Evolutionary conservation across 2,888 invertebrate species (phyloP).

Genomic region (Camptogramma bilineatum): DNA sequence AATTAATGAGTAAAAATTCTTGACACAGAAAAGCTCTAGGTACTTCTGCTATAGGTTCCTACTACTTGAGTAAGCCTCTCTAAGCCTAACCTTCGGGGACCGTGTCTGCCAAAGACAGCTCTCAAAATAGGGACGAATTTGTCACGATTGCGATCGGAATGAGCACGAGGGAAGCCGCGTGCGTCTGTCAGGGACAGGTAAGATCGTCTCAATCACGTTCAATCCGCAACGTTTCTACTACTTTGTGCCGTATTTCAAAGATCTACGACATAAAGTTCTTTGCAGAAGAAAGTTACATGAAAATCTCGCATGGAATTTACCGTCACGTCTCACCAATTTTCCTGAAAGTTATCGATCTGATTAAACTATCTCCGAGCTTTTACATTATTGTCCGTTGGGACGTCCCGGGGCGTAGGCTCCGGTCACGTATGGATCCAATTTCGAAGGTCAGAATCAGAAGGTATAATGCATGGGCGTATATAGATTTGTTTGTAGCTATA

Average conservation of each 20-base stretch:
- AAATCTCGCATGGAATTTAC: background rate
- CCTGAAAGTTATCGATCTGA: slow-evolving; percentile 1
- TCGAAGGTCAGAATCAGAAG: background rate
- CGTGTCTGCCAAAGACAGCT: slow-evolving; percentile 5
- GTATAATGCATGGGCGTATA: too few relatives aligned
- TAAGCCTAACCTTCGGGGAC: background rate
- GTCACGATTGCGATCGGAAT: background rate
- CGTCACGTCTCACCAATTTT: background rate
- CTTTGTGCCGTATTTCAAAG: background rate
- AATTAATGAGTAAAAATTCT: too few relatives aligned
- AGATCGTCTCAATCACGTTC: background rate
- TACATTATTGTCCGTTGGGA: background rate
- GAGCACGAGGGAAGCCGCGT: slow-evolving; percentile 23
- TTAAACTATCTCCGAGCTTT: background rate
- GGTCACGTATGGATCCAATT: slow-evolving; percentile 2
- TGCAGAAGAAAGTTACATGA: background rate
- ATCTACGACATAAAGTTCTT: background rate
- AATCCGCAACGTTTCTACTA: background rate
- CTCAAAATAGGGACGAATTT: background rate
- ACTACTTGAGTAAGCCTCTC: background rate
- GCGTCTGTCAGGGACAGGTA: slow-evolving; percentile 15
- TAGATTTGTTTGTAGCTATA: too few relatives aligned
- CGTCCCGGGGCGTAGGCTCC: background rate
- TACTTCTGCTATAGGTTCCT: too few relatives aligned
- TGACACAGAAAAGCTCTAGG: too few relatives aligned